These are phyloP conservation scores for Ursus arctos DNA, from an alignment of 2,113 vertebrate species.

Conservation along the genomic window DNA sequence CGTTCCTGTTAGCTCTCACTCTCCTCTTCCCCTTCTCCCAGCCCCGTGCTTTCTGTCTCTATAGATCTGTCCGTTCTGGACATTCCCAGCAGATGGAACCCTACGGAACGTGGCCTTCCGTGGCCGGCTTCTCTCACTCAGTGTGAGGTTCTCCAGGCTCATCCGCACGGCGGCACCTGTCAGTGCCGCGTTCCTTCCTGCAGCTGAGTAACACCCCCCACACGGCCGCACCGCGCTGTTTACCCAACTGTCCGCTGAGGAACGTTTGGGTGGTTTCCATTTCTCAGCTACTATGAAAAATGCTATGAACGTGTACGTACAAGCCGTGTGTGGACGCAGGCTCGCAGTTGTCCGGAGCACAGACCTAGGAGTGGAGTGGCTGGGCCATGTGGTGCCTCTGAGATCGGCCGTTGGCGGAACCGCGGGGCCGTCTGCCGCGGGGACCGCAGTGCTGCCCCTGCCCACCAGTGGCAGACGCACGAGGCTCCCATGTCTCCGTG, in stretches of 20 bases:
- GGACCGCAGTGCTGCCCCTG: accelerated
- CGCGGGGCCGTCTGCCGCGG: background rate
- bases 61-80: background rate
- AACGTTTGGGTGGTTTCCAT: background rate
- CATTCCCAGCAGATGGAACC: accelerated
- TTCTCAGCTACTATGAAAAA: background rate
- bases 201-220: background rate
- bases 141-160: accelerated
- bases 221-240: accelerated
- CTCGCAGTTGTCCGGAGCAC: accelerated
- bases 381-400: background rate
- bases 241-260: background rate
- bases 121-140: background rate
- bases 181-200: accelerated
- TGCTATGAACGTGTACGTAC: too few relatives aligned
- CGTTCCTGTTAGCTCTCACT: accelerated
- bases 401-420: background rate
- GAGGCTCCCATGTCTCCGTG: background rate
- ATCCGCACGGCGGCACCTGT: accelerated
- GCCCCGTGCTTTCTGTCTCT: background rate
- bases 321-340: too few relatives aligned
- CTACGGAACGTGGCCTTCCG: accelerated
- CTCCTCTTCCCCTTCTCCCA: background rate
- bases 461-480: accelerated
- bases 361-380: background rate